Conservation (phyloP, 1,140 invertebrate species). For the Dendroctonus valens region DNA sequence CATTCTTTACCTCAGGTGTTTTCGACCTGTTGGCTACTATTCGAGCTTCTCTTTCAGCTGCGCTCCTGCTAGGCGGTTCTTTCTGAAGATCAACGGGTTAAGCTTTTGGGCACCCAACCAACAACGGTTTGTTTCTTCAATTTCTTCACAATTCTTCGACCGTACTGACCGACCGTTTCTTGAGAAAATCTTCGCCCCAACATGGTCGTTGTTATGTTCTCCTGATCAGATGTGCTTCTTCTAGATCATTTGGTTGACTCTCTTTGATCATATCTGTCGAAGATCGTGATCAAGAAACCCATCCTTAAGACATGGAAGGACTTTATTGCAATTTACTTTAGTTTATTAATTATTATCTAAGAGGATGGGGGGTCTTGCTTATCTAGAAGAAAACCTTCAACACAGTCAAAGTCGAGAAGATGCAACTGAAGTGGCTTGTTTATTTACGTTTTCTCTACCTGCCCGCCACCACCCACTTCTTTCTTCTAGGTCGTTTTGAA, state of each 20-base stretch:
- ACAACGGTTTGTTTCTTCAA: too few species aligned
- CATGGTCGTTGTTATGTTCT: not conserved
- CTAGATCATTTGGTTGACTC: slow-evolving; percentile 24
- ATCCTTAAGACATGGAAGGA: not conserved
- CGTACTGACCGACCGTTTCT: too few species aligned
- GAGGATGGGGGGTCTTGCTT: not conserved
- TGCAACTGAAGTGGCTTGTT: not conserved
- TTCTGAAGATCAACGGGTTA: slow-evolving; percentile 23
- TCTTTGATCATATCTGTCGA: slow-evolving; percentile 9
- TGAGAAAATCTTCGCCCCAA: too few species aligned
- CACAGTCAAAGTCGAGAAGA: not conserved
- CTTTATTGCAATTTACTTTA: not conserved
- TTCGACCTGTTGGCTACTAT: too few species aligned
- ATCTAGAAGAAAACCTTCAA: not conserved
- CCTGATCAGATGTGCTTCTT: slow-evolving; percentile 20
- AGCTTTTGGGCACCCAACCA: not conserved
- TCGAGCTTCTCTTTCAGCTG: slow-evolving; percentile 11
- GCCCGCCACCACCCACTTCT: too few species aligned
- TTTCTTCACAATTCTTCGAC: too few species aligned
- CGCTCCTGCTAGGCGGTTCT: slow-evolving; percentile 35
- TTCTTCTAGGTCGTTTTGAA: not conserved
- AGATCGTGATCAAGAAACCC: slow-evolving; percentile 8
- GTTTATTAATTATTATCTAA: not conserved
- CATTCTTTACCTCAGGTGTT: too few species aligned
- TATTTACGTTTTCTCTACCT: too few species aligned